These are phyloP conservation scores for Epiblema foenella DNA, from an alignment of 2,888 invertebrate genomes.

Conservation along the genomic window DNA sequence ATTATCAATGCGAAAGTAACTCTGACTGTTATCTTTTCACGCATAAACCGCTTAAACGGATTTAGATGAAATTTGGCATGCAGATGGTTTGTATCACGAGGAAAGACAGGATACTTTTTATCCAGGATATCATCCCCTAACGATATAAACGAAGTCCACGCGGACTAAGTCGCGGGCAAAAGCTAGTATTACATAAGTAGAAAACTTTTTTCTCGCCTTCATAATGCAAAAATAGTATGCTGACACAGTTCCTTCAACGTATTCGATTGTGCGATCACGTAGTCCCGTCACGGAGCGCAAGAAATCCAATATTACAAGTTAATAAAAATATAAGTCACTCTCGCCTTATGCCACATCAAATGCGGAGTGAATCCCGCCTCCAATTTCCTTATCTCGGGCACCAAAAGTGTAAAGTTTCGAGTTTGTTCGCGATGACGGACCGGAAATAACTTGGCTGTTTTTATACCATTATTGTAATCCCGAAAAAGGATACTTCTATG, in stretches of 20 bases:
- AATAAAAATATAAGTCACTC: conserved; percentile 8
- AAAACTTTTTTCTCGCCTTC: not conserved
- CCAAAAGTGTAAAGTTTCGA: conserved; percentile 34
- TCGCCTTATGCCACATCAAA: conserved; percentile 20
- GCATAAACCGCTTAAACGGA: no score
- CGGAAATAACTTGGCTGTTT: conserved; percentile 23
- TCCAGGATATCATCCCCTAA: no score
- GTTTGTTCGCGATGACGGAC: conserved; percentile 9
- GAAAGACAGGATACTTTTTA: no score
- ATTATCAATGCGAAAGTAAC: no score
- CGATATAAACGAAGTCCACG: no score
- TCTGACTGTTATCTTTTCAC: no score
- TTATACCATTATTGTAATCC: conserved; percentile 29
- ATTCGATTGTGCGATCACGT: not conserved
- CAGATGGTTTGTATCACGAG: no score
- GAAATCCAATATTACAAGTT: conserved; percentile 1
- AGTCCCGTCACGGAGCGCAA: conserved; percentile 3
- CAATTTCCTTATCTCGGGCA: conserved; percentile 26
- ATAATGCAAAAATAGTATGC: not conserved
- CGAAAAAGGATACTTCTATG: conserved; percentile 17
- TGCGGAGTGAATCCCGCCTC: conserved; percentile 3
- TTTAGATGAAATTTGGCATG: no score
- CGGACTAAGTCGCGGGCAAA: no score
- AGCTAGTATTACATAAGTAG: not conserved
- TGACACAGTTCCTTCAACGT: not conserved